Evolutionary conservation across 2,797 vertebrate genomes (phyloP).

Genomic region (Atherinosoma microstoma): DNA sequence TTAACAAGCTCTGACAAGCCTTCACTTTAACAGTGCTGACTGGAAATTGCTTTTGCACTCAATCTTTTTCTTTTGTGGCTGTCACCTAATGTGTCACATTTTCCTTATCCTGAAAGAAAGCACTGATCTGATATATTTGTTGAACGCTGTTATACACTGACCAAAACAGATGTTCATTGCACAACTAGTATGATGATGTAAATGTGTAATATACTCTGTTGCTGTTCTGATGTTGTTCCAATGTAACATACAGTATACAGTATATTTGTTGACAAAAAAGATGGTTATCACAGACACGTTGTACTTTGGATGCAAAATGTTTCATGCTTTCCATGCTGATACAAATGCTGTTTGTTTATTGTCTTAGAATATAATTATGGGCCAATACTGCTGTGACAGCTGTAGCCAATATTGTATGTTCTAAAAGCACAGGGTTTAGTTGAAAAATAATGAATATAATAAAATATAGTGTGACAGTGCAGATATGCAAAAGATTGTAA

Average conservation of each 20-base stretch:
- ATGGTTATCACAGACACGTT: constrained; percentile 76
- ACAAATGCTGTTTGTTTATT: constrained; percentile 75
- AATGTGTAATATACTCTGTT: constrained; percentile 81
- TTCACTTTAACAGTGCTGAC: constrained; percentile 59
- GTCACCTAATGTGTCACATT: constrained; percentile 71
- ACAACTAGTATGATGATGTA: constrained; percentile 79
- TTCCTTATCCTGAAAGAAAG: constrained; percentile 66
- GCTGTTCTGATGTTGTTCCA: constrained; percentile 81
- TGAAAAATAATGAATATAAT: constrained; percentile 75
- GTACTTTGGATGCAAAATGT: constrained; percentile 77
- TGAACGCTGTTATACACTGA: constrained; percentile 61
- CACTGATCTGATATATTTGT: constrained; percentile 68
- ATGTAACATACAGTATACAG: constrained; percentile 81
- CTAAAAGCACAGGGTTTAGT: constrained; percentile 83
- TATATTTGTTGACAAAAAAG: constrained; percentile 76
- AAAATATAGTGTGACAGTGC: constrained; percentile 81
- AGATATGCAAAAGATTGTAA: constrained; percentile 88
- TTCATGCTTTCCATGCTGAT: constrained; percentile 78
- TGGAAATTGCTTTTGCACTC: constrained; percentile 57
- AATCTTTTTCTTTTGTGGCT: constrained; percentile 55
- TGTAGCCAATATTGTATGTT: constrained; percentile 82
- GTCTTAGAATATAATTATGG: constrained; percentile 77
- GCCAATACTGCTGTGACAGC: constrained; percentile 81
- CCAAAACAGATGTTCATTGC: constrained; percentile 68
- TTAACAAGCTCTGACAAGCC: constrained; percentile 55